phyloP scores from a whole-genome alignment of 2,113 vertebrate genomes.

The Anhinga rufa region DNA sequence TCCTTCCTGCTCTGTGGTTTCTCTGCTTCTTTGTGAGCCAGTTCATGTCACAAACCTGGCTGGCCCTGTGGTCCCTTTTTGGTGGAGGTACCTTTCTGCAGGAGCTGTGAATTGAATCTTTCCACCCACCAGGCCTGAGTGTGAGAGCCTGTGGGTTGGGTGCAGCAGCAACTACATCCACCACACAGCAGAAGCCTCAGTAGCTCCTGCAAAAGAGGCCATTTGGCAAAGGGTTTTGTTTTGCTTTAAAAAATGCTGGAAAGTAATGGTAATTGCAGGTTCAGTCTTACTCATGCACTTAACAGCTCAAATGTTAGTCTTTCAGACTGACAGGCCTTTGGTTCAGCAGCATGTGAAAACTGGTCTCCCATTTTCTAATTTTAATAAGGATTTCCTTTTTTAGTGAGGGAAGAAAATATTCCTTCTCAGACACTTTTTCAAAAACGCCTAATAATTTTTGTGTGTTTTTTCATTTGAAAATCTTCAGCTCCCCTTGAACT shows the following conservation, averaged over 20 bases:
- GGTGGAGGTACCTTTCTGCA: background rate
- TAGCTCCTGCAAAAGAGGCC: background rate
- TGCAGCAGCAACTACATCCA: background rate
- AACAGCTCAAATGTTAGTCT: background rate
- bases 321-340: background rate
- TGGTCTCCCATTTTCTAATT: background rate
- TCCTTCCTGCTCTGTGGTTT: background rate
- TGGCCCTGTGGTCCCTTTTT: rapidly evolving
- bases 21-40: background rate
- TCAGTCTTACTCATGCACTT: background rate
- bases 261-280: background rate
- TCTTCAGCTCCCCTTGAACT: background rate
- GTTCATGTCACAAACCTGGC: background rate
- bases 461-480: background rate
- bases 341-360: background rate
- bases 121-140: background rate
- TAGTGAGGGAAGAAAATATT: background rate
- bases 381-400: background rate
- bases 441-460: background rate
- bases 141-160: background rate
- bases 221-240: background rate
- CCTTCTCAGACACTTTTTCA: background rate
- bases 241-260: background rate
- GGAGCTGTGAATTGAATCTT: background rate
- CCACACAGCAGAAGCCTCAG: background rate